Evolutionary conservation across 2,888 invertebrate genomes (phyloP).

Genomic region (Ctenicera cuprea): DNA sequence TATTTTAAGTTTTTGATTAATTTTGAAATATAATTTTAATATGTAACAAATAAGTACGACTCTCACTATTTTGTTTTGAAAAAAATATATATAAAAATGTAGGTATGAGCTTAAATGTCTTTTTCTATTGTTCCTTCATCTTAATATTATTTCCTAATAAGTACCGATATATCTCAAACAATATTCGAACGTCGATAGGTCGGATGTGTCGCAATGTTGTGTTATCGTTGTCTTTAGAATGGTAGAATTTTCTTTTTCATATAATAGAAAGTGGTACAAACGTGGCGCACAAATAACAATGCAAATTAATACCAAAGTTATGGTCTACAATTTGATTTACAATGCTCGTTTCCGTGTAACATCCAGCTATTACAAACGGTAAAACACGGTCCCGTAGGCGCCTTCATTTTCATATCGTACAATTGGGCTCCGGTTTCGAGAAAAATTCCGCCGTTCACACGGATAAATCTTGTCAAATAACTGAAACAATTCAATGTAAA

Average conservation of each 20-base stretch:
- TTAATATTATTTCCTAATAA: constrained; percentile 13
- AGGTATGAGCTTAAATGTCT: too few relatives aligned
- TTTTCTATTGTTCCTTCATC: too few relatives aligned
- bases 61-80: too few relatives aligned
- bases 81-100: too few relatives aligned
- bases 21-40: too few relatives aligned
- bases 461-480: constrained; percentile 24
- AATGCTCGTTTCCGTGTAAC: constrained; percentile 37
- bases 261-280: constrained; percentile 41
- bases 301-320: constrained; percentile 42
- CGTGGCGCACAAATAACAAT: constrained; percentile 42
- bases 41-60: too few relatives aligned
- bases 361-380: constrained; percentile 37
- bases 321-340: constrained; percentile 40
- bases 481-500: constrained; percentile 30
- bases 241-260: constrained; percentile 34
- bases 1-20: too few relatives aligned
- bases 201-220: constrained; percentile 26
- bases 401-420: constrained; percentile 31
- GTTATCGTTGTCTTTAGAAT: constrained; percentile 24
- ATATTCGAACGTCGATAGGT: constrained; percentile 15
- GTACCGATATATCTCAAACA: constrained; percentile 6
- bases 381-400: constrained; percentile 34
- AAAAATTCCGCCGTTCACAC: constrained; percentile 25
- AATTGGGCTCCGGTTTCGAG: not conserved